Base-by-base conservation (phyloP, 2,113 vertebrate genomes). In the Crotalus tigris region DNA sequence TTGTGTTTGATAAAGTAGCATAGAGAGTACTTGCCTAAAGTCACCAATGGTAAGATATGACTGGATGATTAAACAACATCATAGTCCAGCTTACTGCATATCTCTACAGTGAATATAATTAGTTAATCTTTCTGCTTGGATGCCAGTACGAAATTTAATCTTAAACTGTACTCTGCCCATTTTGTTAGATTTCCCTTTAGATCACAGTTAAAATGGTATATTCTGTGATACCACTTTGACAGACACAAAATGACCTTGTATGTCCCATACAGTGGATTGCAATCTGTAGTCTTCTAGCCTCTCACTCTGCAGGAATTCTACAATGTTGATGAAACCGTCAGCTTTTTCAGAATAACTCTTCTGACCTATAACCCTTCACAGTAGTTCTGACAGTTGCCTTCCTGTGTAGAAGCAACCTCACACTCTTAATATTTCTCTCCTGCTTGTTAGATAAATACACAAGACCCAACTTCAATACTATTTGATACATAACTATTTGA, bases 371-470 rank as follows among this genome's bases (percentile, higher is more conserved):
- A 94, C 97, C 97, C 96, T 93, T 94, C 96, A 95, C 97, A 95
- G 97, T 97, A 97, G 94, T 98, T 97, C 97, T 97, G 97, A 98
- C 98, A 98, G 98, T 98, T 98, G 98, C 97, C 97, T 96, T 96
- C 98, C 97, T 98, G 97, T 98, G 98, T 95, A 97, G 97, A 97
- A 97, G 97, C 98, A 98, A 97, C 96, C 97, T 97, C 97, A 97
- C 97, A 98, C 97, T 96, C 97, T 81, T 97, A 96, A 97, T 97
- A 95, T 96, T 94, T 96, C 95, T 95, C 94, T 96, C 96, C 92
- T 94, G 94, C 96, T 95, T 96, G 96, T 95, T 95, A 96, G 96
- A 96, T 97, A 98, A 97, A 97, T 96, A 97, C 93, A 95, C 97
- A 96, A 96, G 95, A 92, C 94, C 91, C 95, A 97, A 95, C 94